Base-by-base conservation (phyloP, 1,140 invertebrate species). In the Atopsyche davidsoni region DNA sequence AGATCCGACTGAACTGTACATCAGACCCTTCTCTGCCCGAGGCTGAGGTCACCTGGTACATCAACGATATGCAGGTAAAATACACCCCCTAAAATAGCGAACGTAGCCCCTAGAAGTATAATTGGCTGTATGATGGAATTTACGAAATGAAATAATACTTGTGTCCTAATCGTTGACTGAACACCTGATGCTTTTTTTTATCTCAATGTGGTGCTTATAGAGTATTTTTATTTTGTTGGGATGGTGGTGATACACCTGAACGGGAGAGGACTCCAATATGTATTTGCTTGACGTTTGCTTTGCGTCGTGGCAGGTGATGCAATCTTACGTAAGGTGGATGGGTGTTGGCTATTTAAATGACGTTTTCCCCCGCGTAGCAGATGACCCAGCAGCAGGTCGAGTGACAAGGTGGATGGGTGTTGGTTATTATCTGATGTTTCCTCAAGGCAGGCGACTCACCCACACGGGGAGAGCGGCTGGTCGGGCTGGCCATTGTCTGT, bases 11-110 rank as follows among this genome's bases (percentile, higher is more conserved):
- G 1, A 76, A 73, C 54, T 77, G 75, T 61, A 64, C 72, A 31
- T 75, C 73, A n/a, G 67, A 69, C 57, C 69, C 64, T 34, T 73
- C 73, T n/a, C 68, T 73, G 56, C 67, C 76, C 16, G 67, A 73
- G 9, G 73, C 76, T 13, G 68, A 68, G 38, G 61, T 79, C 23
- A 66, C 68, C 4, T 79, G 75, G 76, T 76, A 68, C 55, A 76
- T 79, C 42, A 78, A 79, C 58, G 75, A 66, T 35, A 64, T 68
- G 28, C 64, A 68, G 65, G 69, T 71, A 41, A 24, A 36, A 19
- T 45, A 23, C 19, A 46, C 23, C 28, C 3, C 9, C 2, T 17
- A n/a, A 21, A 18, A 35, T n/a, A 46, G 23, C 18, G 22, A 23
- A 22, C 22, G 11, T 2, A 23, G 16, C 13, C 2, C 7, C 14